A percentile compares a stretch with the other conserved stretches of the same genome.
Evolutionary conservation across 2,797 vertebrate genomes (phyloP).

Genomic region (Parauchenoglanis ngamensis): DNA sequence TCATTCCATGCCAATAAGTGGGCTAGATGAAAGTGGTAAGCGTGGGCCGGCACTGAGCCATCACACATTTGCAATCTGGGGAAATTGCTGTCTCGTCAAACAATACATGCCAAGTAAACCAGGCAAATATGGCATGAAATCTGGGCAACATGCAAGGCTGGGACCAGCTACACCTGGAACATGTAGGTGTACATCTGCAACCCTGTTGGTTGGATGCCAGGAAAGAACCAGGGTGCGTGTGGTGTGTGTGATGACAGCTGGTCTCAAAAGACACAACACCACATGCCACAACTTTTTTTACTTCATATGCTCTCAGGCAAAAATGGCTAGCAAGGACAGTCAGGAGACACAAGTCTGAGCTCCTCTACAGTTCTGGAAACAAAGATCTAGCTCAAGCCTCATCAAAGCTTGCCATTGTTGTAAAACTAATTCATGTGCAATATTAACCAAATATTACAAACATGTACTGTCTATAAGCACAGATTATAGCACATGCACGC

Average conservation of each 20-base stretch:
- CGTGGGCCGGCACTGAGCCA: conserved; percentile 14
- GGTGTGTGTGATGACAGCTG: conserved; percentile 33
- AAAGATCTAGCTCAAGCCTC: not conserved
- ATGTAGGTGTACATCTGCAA: conserved; percentile 54
- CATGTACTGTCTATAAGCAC: not conserved
- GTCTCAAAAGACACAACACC: conserved; percentile 43
- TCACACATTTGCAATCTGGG: conserved; percentile 20
- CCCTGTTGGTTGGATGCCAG: conserved; percentile 25
- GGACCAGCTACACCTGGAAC: conserved; percentile 48
- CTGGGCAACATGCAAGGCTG: conserved; percentile 36
- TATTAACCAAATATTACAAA: not conserved
- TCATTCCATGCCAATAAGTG: not conserved
- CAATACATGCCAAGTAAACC: conserved; percentile 51
- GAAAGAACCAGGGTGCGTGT: conserved; percentile 33
- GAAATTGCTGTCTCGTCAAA: conserved; percentile 36
- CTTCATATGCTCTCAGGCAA: not conserved
- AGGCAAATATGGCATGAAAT: conserved; percentile 45
- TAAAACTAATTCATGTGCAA: not conserved
- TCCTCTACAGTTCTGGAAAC: not conserved
- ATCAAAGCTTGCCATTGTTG: not conserved
- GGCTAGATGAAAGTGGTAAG: conserved; percentile 24
- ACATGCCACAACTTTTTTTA: conserved; percentile 10
- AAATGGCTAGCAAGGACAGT: not conserved
- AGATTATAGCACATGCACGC: not conserved
- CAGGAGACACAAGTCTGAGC: not conserved